Evolutionary conservation across 2,797 vertebrate genomes (phyloP).

Genomic region (Coracias cyanogaster): DNA sequence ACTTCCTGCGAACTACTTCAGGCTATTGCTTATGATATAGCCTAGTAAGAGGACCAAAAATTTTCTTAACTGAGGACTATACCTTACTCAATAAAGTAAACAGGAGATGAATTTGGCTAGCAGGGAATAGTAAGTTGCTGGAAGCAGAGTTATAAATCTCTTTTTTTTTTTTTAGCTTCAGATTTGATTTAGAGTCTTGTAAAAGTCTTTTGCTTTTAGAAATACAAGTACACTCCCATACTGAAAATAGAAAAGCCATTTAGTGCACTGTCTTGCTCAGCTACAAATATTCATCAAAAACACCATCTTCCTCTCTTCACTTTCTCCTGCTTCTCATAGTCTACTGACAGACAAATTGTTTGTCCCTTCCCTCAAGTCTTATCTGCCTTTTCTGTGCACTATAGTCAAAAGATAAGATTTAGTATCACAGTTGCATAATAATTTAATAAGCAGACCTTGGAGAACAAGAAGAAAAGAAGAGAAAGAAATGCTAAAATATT

Average conservation of each 20-base stretch:
- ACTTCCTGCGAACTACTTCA: not conserved
- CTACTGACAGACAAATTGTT: conserved; percentile 11
- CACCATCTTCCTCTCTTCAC: not conserved
- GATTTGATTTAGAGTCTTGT: conserved; percentile 57
- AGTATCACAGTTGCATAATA: conserved; percentile 44
- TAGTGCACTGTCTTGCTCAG: conserved; percentile 8
- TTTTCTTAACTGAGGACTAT: conserved; percentile 7
- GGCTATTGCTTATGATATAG: conserved; percentile 10
- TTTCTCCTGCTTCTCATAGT: conserved; percentile 24
- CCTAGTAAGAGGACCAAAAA: conserved; percentile 23
- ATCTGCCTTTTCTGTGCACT: conserved; percentile 17
- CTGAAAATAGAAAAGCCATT: conserved; percentile 39
- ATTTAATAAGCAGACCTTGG: conserved; percentile 58
- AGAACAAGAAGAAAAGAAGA: conserved; percentile 24
- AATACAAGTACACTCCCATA: conserved; percentile 33
- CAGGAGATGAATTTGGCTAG: conserved; percentile 37
- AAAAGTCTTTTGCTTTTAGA: conserved; percentile 41
- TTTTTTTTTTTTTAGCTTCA: conserved; percentile 11
- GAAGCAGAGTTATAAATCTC: conserved; percentile 50
- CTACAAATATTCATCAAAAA: conserved; percentile 46
- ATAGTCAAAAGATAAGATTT: conserved; percentile 56
- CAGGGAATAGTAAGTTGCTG: conserved; percentile 47
- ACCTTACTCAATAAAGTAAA: conserved; percentile 49
- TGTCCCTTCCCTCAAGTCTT: not conserved
- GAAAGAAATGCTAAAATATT: conserved; percentile 45